A percentile compares a stretch with the other conserved stretches of the same genome.
phyloP scores from a whole-genome alignment of 2,797 vertebrate genomes.

The Sarcoramphus papa region DNA sequence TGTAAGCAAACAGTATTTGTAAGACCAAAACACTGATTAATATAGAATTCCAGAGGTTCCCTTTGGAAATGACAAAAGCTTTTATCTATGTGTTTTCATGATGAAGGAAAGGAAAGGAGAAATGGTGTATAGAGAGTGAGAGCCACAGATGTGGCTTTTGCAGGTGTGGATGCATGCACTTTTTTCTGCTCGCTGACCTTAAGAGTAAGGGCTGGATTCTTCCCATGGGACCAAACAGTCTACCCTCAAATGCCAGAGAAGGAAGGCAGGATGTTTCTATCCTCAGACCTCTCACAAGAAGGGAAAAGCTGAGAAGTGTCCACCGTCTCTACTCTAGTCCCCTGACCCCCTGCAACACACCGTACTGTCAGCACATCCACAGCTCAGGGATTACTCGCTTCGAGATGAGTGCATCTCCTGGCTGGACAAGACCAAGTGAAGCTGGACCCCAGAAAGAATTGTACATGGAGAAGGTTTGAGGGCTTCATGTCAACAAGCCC shows the following conservation, averaged over 20 bases:
- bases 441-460: neutral
- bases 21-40: neutral
- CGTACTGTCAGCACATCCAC: neutral
- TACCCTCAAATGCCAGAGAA: neutral
- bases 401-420: neutral
- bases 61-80: neutral
- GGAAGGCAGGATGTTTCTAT: neutral
- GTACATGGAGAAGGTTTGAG: neutral
- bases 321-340: no score
- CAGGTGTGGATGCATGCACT: neutral
- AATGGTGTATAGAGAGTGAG: neutral
- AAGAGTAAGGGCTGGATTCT: neutral
- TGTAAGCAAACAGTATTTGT: neutral
- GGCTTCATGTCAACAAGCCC: neutral
- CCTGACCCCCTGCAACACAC: neutral
- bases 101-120: neutral
- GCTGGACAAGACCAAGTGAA: neutral
- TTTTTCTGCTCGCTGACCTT: neutral
- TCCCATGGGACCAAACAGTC: neutral
- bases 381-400: neutral
- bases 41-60: neutral
- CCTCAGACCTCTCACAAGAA: neutral
- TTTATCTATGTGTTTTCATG: neutral
- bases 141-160: neutral
- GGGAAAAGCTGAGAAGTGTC: neutral